Conservation (phyloP, 2,797 vertebrate species). For the Anolis apletophallus region DNA sequence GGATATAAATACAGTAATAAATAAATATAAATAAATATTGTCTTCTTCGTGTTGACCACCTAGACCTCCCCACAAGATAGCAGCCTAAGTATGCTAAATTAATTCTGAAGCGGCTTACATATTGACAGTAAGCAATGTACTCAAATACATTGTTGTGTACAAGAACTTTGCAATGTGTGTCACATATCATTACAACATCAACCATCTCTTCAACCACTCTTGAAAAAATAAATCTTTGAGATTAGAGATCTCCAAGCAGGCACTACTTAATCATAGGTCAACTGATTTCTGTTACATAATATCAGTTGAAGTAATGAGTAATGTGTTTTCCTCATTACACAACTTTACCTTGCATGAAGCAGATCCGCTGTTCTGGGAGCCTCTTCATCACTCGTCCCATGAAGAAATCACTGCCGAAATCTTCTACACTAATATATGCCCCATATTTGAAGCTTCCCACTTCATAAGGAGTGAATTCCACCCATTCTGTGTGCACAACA, state of each 20-base stretch:
- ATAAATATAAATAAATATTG: too few species aligned
- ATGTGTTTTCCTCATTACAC: neutral
- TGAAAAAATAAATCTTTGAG: neutral
- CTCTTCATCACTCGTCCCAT: constrained; percentile 78
- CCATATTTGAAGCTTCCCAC: constrained; percentile 79
- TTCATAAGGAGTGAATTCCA: constrained; percentile 83
- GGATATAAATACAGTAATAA: too few species aligned
- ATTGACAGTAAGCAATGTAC: neutral
- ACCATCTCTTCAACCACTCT: too few species aligned
- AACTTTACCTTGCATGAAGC: constrained; percentile 80
- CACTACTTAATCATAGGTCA: too few species aligned
- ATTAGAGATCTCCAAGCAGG: neutral
- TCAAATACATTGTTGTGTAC: neutral
- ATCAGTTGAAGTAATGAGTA: neutral
- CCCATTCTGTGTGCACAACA: constrained; percentile 74
- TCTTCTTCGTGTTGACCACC: too few species aligned
- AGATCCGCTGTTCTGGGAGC: constrained; percentile 77
- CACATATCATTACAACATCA: neutral
- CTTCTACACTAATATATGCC: constrained; percentile 74
- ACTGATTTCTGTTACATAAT: neutral
- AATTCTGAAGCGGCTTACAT: neutral
- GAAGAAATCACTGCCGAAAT: constrained; percentile 82
- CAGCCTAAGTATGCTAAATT: neutral
- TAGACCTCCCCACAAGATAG: too few species aligned
- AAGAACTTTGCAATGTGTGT: neutral